Percentiles rank a stretch among this genome's conserved stretches.
Conservation (phyloP, 2,888 invertebrate species). For the Plagodis dolabraria region DNA sequence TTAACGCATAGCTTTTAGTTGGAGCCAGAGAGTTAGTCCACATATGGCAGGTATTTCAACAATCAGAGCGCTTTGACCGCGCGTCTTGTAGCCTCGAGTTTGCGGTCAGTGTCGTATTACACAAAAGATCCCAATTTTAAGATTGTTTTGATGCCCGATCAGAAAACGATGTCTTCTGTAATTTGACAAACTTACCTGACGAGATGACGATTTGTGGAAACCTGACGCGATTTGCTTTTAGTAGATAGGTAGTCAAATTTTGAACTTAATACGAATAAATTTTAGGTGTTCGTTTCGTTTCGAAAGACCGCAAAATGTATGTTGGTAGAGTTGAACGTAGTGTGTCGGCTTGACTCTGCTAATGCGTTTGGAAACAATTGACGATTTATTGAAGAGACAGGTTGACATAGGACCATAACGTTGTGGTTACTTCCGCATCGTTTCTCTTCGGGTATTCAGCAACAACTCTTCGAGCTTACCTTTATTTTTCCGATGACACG, state of each 20-base stretch:
- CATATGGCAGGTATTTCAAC: constrained; percentile 52
- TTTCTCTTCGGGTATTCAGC: constrained; percentile 59
- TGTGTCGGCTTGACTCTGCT: constrained; percentile 72
- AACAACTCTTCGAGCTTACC: constrained; percentile 30
- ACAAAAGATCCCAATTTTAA: constrained; percentile 71
- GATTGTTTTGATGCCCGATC: constrained; percentile 74
- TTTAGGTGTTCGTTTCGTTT: constrained; percentile 35
- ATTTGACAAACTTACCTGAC: constrained; percentile 75
- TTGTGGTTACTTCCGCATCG: constrained; percentile 66
- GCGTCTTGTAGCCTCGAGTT: constrained; percentile 55
- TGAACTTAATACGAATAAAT: constrained; percentile 50
- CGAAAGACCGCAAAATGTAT: constrained; percentile 50
- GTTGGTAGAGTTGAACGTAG: constrained; percentile 50
- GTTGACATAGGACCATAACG: constrained; percentile 64
- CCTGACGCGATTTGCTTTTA: constrained; percentile 34
- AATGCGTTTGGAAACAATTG: constrained; percentile 62
- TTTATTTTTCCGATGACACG: no score
- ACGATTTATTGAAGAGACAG: constrained; percentile 64
- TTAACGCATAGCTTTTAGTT: constrained; percentile 37
- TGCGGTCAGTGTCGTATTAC: constrained; percentile 74
- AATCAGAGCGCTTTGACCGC: constrained; percentile 60
- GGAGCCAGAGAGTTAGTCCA: constrained; percentile 28
- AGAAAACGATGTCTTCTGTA: constrained; percentile 73
- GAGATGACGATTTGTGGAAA: constrained; percentile 49
- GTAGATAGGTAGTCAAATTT: constrained; percentile 43